Percentiles rank a stretch among this genome's conserved stretches.
Evolutionary conservation across 2,797 vertebrate species (phyloP).

Genomic region (Melanogrammus aeglefinus): DNA sequence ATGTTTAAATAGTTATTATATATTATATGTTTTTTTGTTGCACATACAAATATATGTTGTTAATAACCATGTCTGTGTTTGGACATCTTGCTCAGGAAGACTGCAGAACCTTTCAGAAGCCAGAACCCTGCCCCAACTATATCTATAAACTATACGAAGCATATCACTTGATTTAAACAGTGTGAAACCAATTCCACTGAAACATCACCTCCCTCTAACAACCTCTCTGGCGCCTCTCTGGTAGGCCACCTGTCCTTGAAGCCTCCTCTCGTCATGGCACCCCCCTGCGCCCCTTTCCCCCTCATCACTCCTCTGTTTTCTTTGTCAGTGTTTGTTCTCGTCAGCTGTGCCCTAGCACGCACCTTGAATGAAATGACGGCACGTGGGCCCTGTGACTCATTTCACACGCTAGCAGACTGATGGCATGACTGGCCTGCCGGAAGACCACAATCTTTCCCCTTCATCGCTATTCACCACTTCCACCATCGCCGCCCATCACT

Average conservation of each 20-base stretch:
- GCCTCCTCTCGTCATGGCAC: neutral
- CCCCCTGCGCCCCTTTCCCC: neutral
- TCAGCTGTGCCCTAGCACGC: constrained; percentile 33
- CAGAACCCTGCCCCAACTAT: neutral
- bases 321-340: constrained; percentile 12
- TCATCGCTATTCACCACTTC: neutral
- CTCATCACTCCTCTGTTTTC: neutral
- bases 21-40: neutral
- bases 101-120: neutral
- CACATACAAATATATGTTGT: too few species aligned
- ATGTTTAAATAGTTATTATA: too few species aligned
- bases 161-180: neutral
- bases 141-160: neutral
- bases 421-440: constrained; percentile 36
- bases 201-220: neutral
- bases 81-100: neutral
- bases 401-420: constrained; percentile 33
- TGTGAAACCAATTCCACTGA: neutral
- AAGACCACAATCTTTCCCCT: constrained; percentile 17
- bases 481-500: too few species aligned
- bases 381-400: constrained; percentile 55
- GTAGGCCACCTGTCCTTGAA: neutral
- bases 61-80: too few species aligned
- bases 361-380: constrained; percentile 53
- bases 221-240: neutral